Base-by-base conservation (phyloP, 30 jellyfish, hydroid and myxozoan genomes). In the Mastigias papua region DNA sequence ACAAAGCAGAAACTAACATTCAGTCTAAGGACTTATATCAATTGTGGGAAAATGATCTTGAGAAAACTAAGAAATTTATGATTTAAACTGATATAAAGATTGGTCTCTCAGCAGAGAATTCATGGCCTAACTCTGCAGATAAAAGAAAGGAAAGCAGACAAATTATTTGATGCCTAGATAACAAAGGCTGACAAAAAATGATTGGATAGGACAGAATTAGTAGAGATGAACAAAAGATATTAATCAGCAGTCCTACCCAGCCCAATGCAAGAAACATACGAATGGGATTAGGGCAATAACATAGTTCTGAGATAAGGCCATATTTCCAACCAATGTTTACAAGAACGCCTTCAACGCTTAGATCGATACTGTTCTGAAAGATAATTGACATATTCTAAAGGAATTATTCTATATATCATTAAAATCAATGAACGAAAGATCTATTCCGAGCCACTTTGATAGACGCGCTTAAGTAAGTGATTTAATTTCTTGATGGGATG, bases 241-340 rank as follows among this genome's bases (percentile, higher is more conserved):
- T 69, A 29, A 48, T 26, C 58, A 48, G 54, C 32, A 25, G 80
- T 31, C 54, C 30, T 20, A 69, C 80, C 33, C 80, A 69, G 23
- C 80, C 61, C 49, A 29, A 69, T 69, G 80, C 62, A 69, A 51
- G 30, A 69, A 60, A 69, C 80, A 69, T 31, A 69, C 26, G 80
- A 29, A 69, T 4, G 22, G 54, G 80, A 28, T 69, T 69, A 69
- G 4, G n/a, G 61, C 49, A 29, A 29, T 8, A 1, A 22, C 28
- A 69, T 69, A 28, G 80, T 31, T 26, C 7, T 20, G 30, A 28
- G n/a, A n/a, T n/a, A n/a, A n/a, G n/a, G 61, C 60, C 60, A 16
- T 20, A 5, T 51, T 51, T 51, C n/a, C n/a, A 51, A 51, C 27
- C 80, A 22, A 26, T 20, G 80, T 69, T 69, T 69, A 69, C 49